These are phyloP conservation scores for Lithophane leautieri DNA, from an alignment of 2,888 invertebrate genomes.

Conservation along the genomic window DNA sequence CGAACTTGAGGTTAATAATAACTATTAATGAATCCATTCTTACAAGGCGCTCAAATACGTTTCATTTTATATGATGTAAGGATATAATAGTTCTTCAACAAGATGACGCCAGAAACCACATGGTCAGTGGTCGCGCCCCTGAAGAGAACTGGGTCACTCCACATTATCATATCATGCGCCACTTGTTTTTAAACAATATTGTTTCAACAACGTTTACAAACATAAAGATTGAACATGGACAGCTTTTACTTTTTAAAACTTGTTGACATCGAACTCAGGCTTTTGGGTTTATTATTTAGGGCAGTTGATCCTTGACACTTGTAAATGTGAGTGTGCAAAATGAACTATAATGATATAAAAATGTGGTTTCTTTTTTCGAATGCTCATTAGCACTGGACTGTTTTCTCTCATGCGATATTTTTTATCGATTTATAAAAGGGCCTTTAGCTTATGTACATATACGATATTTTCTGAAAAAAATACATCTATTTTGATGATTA, in stretches of 20 bases:
- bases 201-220: constrained; percentile 24
- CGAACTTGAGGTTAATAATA: background rate
- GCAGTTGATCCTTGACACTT: background rate
- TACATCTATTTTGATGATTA: background rate
- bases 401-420: background rate
- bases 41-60: background rate
- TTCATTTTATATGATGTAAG: background rate
- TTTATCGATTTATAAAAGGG: background rate
- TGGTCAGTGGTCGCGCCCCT: constrained; percentile 32
- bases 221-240: background rate
- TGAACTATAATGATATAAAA: accelerated
- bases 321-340: background rate
- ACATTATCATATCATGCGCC: constrained; percentile 25
- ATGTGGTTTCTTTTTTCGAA: constrained; percentile 6
- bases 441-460: background rate
- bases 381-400: background rate
- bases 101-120: constrained; percentile 1
- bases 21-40: background rate
- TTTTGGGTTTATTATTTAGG: constrained; percentile 1
- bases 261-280: background rate
- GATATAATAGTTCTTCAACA: background rate
- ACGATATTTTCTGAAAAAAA: background rate
- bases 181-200: constrained; percentile 40
- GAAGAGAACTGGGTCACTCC: constrained; percentile 50
- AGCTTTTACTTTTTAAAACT: constrained; percentile 39